A percentile compares a stretch with the other conserved stretches of the same genome.
phyloP scores from a whole-genome alignment of 2,113 vertebrate species.

The Upupa epops region DNA sequence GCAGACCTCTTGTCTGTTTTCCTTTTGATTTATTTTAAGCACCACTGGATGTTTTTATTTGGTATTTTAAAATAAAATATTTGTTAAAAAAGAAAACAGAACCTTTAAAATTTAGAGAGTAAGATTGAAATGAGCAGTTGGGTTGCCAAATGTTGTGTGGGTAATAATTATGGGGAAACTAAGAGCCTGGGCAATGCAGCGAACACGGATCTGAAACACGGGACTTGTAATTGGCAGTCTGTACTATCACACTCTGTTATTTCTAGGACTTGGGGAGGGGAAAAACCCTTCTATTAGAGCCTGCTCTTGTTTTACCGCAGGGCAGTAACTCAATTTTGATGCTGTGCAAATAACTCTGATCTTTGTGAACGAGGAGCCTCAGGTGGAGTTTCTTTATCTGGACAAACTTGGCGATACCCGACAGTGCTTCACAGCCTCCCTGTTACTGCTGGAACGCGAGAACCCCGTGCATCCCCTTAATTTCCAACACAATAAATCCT shows the following conservation, averaged over 20 bases:
- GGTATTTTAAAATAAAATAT: neutral
- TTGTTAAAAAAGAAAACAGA: neutral
- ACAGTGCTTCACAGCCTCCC: neutral
- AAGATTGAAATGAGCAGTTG: neutral
- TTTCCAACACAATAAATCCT: slow-evolving; percentile 1
- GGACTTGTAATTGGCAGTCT: neutral
- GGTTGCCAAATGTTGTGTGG: neutral
- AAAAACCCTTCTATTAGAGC: neutral
- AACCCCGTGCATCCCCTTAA: neutral
- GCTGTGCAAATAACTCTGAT: neutral
- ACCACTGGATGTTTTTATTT: neutral
- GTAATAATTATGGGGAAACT: neutral
- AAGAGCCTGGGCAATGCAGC: neutral
- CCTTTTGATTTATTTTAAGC: neutral
- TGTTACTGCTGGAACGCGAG: slow-evolving; percentile 2
- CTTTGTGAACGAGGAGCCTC: neutral
- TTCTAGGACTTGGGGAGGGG: slow-evolving; percentile 10
- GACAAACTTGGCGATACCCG: neutral
- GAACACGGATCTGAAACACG: neutral
- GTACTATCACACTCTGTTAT: neutral
- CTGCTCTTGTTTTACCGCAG: slow-evolving; percentile 14
- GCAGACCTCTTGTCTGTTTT: neutral
- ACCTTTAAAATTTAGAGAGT: neutral
- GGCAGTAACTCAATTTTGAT: slow-evolving; percentile 19
- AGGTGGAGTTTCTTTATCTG: neutral